A percentile compares a stretch with the other conserved stretches of the same genome.
Conservation (phyloP, 2,888 invertebrate species). For the Pecten maximus region DNA sequence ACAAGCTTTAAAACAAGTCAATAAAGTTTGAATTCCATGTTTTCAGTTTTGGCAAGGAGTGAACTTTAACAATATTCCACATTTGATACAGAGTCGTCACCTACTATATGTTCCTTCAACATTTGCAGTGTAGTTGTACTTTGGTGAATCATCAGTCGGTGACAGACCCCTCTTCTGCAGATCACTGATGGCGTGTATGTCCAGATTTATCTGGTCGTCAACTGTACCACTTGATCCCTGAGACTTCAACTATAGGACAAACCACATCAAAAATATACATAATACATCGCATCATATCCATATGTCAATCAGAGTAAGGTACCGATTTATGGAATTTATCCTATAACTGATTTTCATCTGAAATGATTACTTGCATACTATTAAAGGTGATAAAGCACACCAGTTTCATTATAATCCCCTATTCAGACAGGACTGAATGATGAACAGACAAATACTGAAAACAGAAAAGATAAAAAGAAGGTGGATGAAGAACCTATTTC, state of each 20-base stretch:
- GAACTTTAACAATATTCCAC: neutral
- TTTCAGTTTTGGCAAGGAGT: neutral
- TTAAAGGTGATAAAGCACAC: no score
- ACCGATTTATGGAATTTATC: no score
- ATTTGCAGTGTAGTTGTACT: slow-evolving; percentile 91
- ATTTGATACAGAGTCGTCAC: slow-evolving; percentile 47
- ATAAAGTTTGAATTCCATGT: no score
- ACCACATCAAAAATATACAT: neutral
- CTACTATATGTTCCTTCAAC: slow-evolving; percentile 89
- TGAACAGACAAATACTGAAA: no score
- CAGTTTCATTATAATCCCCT: no score
- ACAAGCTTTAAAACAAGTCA: no score
- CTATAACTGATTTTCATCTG: no score
- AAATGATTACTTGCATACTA: no score
- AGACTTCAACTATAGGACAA: slow-evolving; percentile 87
- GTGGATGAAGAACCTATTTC: no score
- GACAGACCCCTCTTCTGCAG: slow-evolving; percentile 90
- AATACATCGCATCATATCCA: neutral
- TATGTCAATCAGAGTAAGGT: no score
- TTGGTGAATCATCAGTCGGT: slow-evolving; percentile 94
- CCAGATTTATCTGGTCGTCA: slow-evolving; percentile 93
- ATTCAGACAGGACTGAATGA: no score
- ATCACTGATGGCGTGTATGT: slow-evolving; percentile 96
- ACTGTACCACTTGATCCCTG: slow-evolving; percentile 92
- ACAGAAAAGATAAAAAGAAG: no score